These are phyloP conservation scores for Troides helena DNA, from an alignment of 2,888 invertebrate species.

Conservation along the genomic window DNA sequence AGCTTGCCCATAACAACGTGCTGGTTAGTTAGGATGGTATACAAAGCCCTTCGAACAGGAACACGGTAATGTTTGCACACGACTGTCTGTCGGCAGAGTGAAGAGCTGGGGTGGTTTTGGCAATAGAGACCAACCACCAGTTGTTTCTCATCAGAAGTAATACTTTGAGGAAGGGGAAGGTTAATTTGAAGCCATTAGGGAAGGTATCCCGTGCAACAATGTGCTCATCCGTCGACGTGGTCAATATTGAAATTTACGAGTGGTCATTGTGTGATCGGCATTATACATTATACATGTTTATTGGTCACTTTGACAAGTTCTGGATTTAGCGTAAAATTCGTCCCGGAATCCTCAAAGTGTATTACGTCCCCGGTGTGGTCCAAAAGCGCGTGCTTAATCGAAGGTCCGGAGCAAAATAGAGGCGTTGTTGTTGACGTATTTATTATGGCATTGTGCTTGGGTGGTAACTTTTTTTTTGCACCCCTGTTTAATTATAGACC, in stretches of 20 bases:
- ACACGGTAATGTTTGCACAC: no score
- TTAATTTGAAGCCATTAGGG: conserved; percentile 38
- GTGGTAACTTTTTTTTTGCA: conserved; percentile 39
- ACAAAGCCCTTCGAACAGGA: no score
- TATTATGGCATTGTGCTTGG: conserved; percentile 41
- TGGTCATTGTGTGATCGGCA: conserved; percentile 50
- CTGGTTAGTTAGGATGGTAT: no score
- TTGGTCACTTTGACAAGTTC: conserved; percentile 49
- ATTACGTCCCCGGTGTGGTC: conserved; percentile 49
- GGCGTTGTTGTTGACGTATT: conserved; percentile 44
- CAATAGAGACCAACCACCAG: no score
- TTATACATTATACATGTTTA: conserved; percentile 62
- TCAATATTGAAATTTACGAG: conserved; percentile 70
- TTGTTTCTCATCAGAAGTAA: no score
- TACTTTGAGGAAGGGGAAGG: no score
- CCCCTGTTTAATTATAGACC: conserved; percentile 31
- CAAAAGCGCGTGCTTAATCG: conserved; percentile 45
- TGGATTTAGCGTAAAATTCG: conserved; percentile 44
- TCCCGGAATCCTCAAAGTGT: conserved; percentile 40
- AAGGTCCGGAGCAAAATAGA: conserved; percentile 42
- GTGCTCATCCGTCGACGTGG: conserved; percentile 42
- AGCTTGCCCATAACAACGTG: no score
- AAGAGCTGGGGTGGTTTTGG: no score
- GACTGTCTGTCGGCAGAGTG: no score
- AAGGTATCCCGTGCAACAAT: conserved; percentile 50